Evolutionary conservation across 1,140 invertebrate species (phyloP).

Genomic region (Drosophila simulans): DNA sequence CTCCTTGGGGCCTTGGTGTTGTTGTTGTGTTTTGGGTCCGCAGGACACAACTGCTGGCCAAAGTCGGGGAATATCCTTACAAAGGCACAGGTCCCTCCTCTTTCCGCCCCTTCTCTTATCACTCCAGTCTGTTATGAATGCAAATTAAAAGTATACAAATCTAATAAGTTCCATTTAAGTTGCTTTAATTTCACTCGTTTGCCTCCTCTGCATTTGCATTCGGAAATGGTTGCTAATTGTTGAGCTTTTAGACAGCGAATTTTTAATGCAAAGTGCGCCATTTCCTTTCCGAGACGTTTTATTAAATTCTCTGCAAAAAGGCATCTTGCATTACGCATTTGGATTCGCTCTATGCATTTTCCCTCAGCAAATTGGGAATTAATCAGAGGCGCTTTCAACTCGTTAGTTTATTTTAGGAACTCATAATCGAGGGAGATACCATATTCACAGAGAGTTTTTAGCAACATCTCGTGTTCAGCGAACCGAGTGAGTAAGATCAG

Average conservation of each 20-base stretch:
- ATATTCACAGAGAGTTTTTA: not conserved
- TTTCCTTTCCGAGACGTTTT: constrained; percentile 30
- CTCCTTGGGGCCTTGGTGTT: constrained; percentile 6
- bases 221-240: constrained; percentile 79
- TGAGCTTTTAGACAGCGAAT: constrained; percentile 79
- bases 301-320: constrained; percentile 57
- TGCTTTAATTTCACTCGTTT: constrained; percentile 73
- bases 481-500: not conserved
- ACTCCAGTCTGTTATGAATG: constrained; percentile 76
- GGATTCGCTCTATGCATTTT: constrained; percentile 23
- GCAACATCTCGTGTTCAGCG: not conserved
- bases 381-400: constrained; percentile 41
- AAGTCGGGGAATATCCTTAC: constrained; percentile 48
- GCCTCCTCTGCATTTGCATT: constrained; percentile 65
- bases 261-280: constrained; percentile 76
- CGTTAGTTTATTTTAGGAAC: constrained; percentile 12
- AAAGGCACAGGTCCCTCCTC: constrained; percentile 1
- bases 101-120: not conserved
- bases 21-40: constrained; percentile 32
- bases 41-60: constrained; percentile 60
- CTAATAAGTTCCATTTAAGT: constrained; percentile 83
- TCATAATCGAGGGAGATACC: not conserved
- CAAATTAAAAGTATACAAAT: constrained; percentile 84
- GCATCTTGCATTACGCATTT: constrained; percentile 40
- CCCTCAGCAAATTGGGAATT: constrained; percentile 26